Base-by-base conservation (phyloP, 2,888 invertebrate species). In the Pecten maximus region DNA sequence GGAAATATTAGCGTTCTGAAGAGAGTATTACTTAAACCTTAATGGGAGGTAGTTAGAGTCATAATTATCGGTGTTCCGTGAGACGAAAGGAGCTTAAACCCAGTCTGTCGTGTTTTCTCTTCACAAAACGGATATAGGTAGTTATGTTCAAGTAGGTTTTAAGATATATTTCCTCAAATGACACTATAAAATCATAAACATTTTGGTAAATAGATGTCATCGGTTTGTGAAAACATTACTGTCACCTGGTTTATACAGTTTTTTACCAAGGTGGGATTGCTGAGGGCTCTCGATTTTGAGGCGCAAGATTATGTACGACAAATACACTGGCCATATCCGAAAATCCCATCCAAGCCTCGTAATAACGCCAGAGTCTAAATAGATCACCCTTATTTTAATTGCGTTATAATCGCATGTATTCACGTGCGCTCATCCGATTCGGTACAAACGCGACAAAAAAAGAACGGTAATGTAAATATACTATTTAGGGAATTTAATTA, bases 161-260 rank as follows among this genome's bases (percentile, higher is more conserved):
- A 74, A 74, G 74, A 35, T 74, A 74, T 74, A 35, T 28, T 74
- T 74, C 74, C 74, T 35, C 35, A 60, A 74, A 74, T 28, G 74
- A 28, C 74, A 74, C 74, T 35, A 10, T 44, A 28, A 74, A 74
- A 74, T 35, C 74, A 35, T 35, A 74, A 74, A 74, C 74, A 74
- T 23, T 28, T 23, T 35, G 2, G 35, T 74, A 35, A 28, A 10
- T 28, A 60, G 3, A 28, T 60, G 28, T 3, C 16, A 28, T 16
- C 16, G 10, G 74, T 35, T 74, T 35, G 12, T 54, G 44, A 23
- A 35, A 74, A 3, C 35, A 12, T n/a, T 74, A 74, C 23, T 28
- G 74, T 74, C 74, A 74, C 74, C 35, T 35, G 35, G 28, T 8
- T 28, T 23, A 12, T 10, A 44, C 44, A 44, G 6, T 44, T 44